Evolutionary conservation across 2,888 invertebrate genomes (phyloP), one percentile per base, ranked within the genome.

Genomic region (Synanthedon tipuliformis): DNA sequence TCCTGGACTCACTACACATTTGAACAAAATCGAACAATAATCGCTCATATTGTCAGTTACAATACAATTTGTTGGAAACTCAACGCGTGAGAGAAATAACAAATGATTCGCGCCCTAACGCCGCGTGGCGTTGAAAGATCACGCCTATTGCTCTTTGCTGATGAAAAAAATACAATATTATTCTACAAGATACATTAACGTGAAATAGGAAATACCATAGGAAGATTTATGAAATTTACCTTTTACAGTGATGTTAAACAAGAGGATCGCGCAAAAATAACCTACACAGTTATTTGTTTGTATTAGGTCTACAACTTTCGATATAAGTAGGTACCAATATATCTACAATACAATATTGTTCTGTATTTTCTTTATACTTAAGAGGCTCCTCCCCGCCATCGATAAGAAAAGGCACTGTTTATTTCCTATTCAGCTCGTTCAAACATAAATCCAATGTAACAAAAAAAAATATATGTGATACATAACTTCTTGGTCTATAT

Each of bases 91-190:
- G 76, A 77, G 78, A 84, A 86, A 84, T 86, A 87, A 87, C 83
- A 87, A 87, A 87, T 86, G 86, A 84, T 84, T 83, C 82, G 76
- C 80, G 75, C 84, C 86, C 84, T 83, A 81, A 84, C 86, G 71
- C 86, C 85, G 82, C 73, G 81, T 86, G 86, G 84, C 84, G 82
- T 82, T 86, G 86, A 87, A 82, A 85, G 86, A 86, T 86, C 86
- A 82, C 85, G 86, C 85, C 85, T 85, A 80, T 83, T 81, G 78
- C 83, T 80, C 75, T 77, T 69, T 76, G 68, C 68, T 83, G 81
- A 84, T 85, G 83, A 85, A 86, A 86, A 85, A 49, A 45, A 45
- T 51, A 51, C 57, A 58, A 64, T 60, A 61, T 67, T 63, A 67
- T 57, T 61, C 57, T 54, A 23, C 48, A 51, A 64, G 57, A 60